Evolutionary conservation across 2,888 invertebrate genomes (phyloP).

Genomic region (Malachius bipustulatus): DNA sequence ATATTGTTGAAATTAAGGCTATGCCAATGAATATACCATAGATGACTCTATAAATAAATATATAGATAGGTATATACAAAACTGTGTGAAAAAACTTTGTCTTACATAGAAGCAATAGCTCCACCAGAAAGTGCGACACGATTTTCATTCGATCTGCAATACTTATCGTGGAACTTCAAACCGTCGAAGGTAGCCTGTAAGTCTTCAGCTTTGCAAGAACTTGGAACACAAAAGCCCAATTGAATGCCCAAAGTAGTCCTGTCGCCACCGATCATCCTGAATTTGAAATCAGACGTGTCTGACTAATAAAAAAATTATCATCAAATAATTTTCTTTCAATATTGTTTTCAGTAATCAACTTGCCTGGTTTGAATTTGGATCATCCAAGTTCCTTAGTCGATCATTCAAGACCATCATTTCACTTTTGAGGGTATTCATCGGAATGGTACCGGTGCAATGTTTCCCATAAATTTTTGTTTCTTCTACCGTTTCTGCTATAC

Average conservation of each 20-base stretch:
- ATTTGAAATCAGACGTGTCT: too few species aligned
- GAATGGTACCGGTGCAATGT: background rate
- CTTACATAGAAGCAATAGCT: background rate
- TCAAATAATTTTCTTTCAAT: too few species aligned
- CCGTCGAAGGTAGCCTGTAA: background rate
- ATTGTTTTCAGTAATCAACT: too few species aligned
- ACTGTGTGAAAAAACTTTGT: too few species aligned
- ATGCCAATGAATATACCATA: too few species aligned
- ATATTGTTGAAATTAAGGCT: too few species aligned
- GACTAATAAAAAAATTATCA: too few species aligned
- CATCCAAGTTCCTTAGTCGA: too few species aligned
- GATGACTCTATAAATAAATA: too few species aligned
- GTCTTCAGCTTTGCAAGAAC: background rate
- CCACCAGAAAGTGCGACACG: background rate
- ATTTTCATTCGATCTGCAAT: background rate
- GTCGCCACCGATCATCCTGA: background rate
- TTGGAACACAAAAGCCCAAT: constrained; percentile 3
- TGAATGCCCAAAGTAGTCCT: background rate
- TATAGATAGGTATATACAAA: too few species aligned
- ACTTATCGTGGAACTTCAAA: background rate
- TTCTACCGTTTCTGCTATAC: background rate
- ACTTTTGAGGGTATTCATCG: background rate
- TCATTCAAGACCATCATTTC: too few species aligned
- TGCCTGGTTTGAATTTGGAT: too few species aligned
- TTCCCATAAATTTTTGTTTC: background rate